These are phyloP conservation scores for Thysanoteuthis rhombus DNA, from an alignment of 2,888 invertebrate species.

Conservation along the genomic window DNA sequence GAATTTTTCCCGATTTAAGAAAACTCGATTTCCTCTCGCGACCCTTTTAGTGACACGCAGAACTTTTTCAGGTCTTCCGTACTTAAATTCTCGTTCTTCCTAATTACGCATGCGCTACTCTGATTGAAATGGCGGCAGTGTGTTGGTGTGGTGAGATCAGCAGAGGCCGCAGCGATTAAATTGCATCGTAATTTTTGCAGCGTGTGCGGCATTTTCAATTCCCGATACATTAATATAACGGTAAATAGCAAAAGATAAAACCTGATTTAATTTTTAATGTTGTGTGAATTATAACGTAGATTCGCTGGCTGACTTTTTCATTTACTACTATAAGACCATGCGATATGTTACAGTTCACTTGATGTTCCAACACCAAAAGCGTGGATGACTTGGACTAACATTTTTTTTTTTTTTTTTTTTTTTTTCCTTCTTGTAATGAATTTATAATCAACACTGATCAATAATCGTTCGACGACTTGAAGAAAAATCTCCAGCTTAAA, in stretches of 20 bases:
- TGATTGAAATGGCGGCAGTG: neutral
- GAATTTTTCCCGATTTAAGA: neutral
- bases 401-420: too few relatives aligned
- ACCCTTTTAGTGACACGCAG: neutral
- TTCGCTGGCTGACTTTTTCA: too few relatives aligned
- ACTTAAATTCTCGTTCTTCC: neutral
- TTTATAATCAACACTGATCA: too few relatives aligned
- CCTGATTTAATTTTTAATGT: too few relatives aligned
- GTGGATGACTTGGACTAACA: too few relatives aligned
- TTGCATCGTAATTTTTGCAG: neutral
- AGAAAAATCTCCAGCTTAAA: too few relatives aligned
- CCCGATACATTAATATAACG: neutral
- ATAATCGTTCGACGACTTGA: too few relatives aligned
- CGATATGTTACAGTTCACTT: too few relatives aligned
- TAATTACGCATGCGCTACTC: neutral
- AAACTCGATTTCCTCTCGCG: neutral
- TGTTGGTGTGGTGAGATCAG: neutral
- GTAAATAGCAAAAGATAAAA: neutral
- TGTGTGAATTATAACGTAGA: too few relatives aligned
- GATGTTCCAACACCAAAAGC: too few relatives aligned
- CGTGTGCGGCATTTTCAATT: neutral
- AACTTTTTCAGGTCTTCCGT: neutral
- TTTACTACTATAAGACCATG: too few relatives aligned
- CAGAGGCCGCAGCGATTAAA: neutral
- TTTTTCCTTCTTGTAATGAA: too few relatives aligned